phyloP scores from a whole-genome alignment of 2,888 invertebrate species.

The Aleiodes testaceus region DNA sequence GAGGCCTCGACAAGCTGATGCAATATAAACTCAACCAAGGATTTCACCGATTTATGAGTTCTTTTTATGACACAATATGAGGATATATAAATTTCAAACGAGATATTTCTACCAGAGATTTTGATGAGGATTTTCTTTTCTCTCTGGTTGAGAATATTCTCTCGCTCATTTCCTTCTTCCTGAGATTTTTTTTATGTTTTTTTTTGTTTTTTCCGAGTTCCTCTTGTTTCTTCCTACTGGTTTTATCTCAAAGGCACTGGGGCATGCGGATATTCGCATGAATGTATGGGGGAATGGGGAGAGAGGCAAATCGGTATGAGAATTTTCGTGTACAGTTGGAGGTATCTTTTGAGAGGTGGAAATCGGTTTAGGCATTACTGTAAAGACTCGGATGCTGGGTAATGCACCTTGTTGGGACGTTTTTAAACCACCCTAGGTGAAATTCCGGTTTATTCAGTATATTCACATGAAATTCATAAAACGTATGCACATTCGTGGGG shows the following conservation, averaged over 20 bases:
- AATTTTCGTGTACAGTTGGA: background rate
- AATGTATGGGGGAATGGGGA: background rate
- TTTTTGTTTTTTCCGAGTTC: background rate
- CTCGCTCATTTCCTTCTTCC: background rate
- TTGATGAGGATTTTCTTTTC: conserved; percentile 15
- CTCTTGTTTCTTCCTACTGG: background rate
- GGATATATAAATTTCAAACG: background rate
- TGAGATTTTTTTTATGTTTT: background rate
- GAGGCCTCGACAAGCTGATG: background rate
- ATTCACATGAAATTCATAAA: background rate
- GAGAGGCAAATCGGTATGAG: background rate
- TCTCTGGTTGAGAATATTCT: background rate
- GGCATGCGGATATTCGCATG: conserved; percentile 21
- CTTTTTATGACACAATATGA: conserved; percentile 21
- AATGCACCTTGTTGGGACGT: conserved; percentile 13
- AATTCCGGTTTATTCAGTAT: background rate
- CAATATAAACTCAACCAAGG: background rate
- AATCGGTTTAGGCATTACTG: conserved; percentile 33
- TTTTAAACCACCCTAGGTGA: conserved; percentile 15
- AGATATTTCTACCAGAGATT: background rate
- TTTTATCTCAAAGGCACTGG: conserved; percentile 22
- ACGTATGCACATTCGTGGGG: conserved; percentile 10
- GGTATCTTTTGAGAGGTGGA: conserved; percentile 12
- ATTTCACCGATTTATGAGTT: conserved; percentile 11
- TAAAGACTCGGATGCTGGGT: conserved; percentile 21